Percentiles rank a stretch among this genome's conserved stretches.
Conservation (phyloP, 2,113 vertebrate species). For the Podiceps cristatus region DNA sequence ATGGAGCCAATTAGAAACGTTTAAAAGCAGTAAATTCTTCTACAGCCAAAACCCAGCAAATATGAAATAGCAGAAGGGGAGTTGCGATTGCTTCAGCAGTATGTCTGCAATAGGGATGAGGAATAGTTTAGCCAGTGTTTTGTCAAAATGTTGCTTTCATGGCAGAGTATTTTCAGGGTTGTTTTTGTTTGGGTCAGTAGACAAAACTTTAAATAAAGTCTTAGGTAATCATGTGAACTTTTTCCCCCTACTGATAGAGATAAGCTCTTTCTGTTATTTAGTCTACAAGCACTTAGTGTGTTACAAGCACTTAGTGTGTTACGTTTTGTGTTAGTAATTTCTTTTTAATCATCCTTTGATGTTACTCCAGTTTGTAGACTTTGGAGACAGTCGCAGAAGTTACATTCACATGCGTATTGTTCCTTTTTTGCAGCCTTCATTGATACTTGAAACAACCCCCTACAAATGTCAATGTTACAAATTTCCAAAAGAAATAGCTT, state of each 20-base stretch:
- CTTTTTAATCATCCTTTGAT: not conserved
- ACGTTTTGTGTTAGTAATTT: not conserved
- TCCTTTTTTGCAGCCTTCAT: not conserved
- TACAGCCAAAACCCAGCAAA: not conserved
- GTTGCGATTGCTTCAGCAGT: not conserved
- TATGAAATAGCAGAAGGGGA: not conserved
- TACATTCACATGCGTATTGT: fast-evolving
- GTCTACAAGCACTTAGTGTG: not conserved
- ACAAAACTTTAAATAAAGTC: not conserved
- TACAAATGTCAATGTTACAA: not conserved
- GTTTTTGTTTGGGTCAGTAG: not conserved
- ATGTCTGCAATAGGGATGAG: not conserved
- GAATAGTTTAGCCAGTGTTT: not conserved
- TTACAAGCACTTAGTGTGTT: not conserved
- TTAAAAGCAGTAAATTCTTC: not conserved
- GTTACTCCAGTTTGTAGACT: not conserved
- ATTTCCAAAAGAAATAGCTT: not conserved
- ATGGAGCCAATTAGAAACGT: not conserved
- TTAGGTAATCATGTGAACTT: not conserved
- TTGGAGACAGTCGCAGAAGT: not conserved
- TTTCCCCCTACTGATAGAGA: not conserved
- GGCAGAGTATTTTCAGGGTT: not conserved
- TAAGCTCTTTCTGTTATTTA: not conserved
- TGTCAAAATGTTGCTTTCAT: not conserved
- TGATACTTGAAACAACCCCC: not conserved